Percentiles rank a stretch among this genome's conserved stretches.
These are phyloP conservation scores for Ammodytes dubius DNA, from an alignment of 2,113 vertebrate species.

Conservation along the genomic window DNA sequence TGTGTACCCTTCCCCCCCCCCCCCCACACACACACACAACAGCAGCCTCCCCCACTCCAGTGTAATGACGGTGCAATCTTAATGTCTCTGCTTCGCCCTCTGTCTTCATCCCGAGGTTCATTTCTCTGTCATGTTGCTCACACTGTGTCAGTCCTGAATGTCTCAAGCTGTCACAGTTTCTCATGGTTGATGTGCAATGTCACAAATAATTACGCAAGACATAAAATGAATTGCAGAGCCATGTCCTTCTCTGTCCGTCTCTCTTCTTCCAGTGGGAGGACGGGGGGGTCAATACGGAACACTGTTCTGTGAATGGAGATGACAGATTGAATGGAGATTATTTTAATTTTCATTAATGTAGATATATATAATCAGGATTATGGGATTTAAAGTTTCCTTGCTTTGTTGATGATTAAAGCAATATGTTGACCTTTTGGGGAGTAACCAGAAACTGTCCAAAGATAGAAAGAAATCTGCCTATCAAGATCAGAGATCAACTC, in stretches of 20 bases:
- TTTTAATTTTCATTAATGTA: background rate
- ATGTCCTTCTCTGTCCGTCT: background rate
- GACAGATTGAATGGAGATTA: background rate
- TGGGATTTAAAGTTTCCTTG: background rate
- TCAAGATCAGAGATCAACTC: background rate
- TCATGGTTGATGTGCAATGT: constrained; percentile 61
- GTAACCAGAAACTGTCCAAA: background rate
- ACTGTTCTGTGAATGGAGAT: background rate
- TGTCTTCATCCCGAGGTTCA: constrained; percentile 48
- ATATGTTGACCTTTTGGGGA: background rate
- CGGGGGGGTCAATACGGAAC: background rate
- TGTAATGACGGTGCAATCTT: background rate
- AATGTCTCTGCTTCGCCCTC: constrained; percentile 1
- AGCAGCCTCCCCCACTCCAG: too few species aligned
- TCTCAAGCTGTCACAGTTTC: constrained; percentile 64
- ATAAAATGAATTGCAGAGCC: constrained; percentile 46
- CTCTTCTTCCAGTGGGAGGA: background rate
- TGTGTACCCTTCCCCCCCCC: background rate
- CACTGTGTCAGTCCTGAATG: constrained; percentile 52
- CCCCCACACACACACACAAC: background rate
- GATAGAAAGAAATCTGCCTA: background rate
- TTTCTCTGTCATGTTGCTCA: constrained; percentile 46
- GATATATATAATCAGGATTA: background rate
- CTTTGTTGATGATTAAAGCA: constrained; percentile 9
- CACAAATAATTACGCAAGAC: constrained; percentile 57